Conservation (phyloP, 2,113 vertebrate species). For the Mus pahari region DNA sequence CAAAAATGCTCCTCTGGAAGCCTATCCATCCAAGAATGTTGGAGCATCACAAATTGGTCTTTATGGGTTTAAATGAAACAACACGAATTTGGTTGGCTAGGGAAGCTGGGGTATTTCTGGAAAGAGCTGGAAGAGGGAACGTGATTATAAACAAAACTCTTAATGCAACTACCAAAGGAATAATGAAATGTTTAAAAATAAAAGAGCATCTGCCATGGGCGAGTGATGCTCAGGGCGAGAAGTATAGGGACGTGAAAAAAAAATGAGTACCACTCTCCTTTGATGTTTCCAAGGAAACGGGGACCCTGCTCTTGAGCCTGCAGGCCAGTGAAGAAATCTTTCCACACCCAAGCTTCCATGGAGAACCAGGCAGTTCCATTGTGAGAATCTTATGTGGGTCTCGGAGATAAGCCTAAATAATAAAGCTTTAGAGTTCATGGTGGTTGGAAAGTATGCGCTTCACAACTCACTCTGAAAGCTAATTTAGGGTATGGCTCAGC, state of each 20-base stretch:
- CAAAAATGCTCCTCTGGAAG: neutral
- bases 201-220: neutral
- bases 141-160: neutral
- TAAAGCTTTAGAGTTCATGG: neutral
- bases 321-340: neutral
- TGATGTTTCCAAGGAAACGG: neutral
- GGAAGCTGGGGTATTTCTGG: neutral
- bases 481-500: neutral
- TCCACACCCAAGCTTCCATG: neutral
- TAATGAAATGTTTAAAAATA: neutral
- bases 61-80: neutral
- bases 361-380: neutral
- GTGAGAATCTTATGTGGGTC: conserved; percentile 19
- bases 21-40: neutral
- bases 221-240: neutral
- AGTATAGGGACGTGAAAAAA: neutral
- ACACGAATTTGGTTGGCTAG: neutral
- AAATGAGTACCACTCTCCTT: neutral
- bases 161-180: neutral
- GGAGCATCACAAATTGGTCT: neutral
- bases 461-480: neutral
- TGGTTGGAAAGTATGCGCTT: conserved; percentile 17
- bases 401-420: neutral
- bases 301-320: neutral
- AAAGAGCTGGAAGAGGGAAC: neutral